Conservation (phyloP, 2,888 invertebrate genomes). For the Sussaba pulchella region DNA sequence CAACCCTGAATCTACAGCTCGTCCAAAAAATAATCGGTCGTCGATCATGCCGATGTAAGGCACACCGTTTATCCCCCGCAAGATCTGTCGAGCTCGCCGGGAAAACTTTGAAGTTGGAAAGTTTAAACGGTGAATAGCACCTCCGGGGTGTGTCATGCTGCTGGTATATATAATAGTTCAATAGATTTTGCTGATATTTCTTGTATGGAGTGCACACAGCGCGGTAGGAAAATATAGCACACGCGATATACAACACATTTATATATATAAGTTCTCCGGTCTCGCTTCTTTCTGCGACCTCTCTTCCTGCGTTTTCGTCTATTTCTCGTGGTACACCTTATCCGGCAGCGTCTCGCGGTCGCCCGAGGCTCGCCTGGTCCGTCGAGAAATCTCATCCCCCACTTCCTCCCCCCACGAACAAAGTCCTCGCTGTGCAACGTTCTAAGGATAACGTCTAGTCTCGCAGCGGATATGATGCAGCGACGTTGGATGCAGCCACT, state of each 20-base stretch:
- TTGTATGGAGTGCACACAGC: constrained; percentile 12
- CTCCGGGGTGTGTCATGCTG: constrained; percentile 46
- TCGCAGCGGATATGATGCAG: constrained; percentile 52
- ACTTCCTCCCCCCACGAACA: constrained; percentile 57
- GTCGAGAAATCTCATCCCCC: constrained; percentile 65
- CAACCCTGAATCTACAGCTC: background rate
- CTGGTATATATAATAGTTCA: constrained; percentile 50
- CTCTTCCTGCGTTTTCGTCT: constrained; percentile 37
- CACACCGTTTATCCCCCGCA: background rate
- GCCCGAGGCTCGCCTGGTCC: constrained; percentile 59
- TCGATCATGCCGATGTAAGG: constrained; percentile 9
- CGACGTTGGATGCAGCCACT: constrained; percentile 51
- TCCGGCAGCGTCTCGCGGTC: constrained; percentile 46
- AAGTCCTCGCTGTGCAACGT: constrained; percentile 61
- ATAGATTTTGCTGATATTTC: constrained; percentile 49
- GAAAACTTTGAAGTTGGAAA: constrained; percentile 39
- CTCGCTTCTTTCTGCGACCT: constrained; percentile 20
- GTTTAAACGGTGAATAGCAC: constrained; percentile 38
- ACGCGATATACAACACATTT: background rate
- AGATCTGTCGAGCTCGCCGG: background rate
- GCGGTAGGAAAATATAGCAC: constrained; percentile 21
- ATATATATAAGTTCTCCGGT: constrained; percentile 23
- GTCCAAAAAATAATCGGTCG: constrained; percentile 1
- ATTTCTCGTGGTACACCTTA: constrained; percentile 46
- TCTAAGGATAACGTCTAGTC: constrained; percentile 65